Conservation (phyloP, 92 coral and sea anemone genomes). For the Epizoanthus ramosus region DNA sequence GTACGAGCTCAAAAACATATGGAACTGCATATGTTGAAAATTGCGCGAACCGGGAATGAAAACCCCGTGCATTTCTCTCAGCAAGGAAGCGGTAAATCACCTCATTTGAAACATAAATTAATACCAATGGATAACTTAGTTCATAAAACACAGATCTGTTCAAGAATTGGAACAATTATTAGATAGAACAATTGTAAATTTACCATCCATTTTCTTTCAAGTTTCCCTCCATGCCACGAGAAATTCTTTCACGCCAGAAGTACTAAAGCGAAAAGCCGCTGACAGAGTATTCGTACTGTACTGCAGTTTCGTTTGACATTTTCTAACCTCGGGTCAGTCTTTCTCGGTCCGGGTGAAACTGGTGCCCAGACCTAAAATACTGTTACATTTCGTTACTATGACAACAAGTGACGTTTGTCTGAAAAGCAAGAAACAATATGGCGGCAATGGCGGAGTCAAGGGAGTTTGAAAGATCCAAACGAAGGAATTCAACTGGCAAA, state of each 20-base stretch:
- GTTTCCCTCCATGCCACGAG: constrained; percentile 99
- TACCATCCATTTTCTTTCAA: constrained; percentile 95
- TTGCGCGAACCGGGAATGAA: constrained; percentile 49
- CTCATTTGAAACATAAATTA: constrained; percentile 20
- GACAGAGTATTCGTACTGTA: constrained; percentile 23
- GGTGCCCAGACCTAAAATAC: neutral
- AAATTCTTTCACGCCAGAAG: constrained; percentile 78
- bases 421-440: constrained; percentile 60
- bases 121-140: constrained; percentile 13
- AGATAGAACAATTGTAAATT: constrained; percentile 26
- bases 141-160: constrained; percentile 1
- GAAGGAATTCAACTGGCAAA: constrained; percentile 53
- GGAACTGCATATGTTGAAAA: constrained; percentile 19
- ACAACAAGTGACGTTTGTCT: constrained; percentile 29
- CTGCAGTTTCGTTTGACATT: neutral
- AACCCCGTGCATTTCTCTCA: constrained; percentile 33
- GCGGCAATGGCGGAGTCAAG: constrained; percentile 39
- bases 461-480: neutral
- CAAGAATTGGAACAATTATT: constrained; percentile 22
- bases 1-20: constrained; percentile 25
- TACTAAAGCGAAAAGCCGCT: constrained; percentile 38
- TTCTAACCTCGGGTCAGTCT: constrained; percentile 6
- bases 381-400: constrained; percentile 23
- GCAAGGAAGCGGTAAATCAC: constrained; percentile 43
- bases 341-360: neutral